Evolutionary conservation across 1,140 invertebrate species (phyloP).

Genomic region (Augochlora pura): DNA sequence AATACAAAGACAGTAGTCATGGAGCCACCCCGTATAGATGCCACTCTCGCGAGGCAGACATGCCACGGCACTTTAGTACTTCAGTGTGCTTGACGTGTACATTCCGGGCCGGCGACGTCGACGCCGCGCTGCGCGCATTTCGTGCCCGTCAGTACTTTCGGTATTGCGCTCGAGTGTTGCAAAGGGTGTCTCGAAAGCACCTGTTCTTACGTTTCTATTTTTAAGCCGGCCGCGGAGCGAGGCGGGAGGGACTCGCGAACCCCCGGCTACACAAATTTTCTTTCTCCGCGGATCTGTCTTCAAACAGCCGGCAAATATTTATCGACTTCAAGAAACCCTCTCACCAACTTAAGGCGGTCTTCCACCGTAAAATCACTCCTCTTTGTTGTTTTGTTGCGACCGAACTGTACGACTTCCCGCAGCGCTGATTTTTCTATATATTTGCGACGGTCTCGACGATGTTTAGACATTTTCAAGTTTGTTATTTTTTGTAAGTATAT

Average conservation of each 20-base stretch:
- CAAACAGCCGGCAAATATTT: too few species aligned
- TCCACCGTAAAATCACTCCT: too few species aligned
- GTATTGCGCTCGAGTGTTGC: conserved; percentile 33
- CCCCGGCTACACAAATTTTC: background rate
- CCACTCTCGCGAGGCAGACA: conserved; percentile 43
- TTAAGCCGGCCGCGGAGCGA: background rate
- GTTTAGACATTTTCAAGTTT: too few species aligned
- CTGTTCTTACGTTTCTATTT: background rate
- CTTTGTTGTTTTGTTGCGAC: too few species aligned
- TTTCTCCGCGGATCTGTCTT: too few species aligned
- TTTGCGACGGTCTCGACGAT: too few species aligned
- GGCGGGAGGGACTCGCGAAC: background rate
- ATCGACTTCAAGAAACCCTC: too few species aligned
- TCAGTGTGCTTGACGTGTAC: conserved; percentile 33
- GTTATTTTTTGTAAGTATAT: too few species aligned
- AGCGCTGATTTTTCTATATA: too few species aligned
- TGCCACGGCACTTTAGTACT: conserved; percentile 55
- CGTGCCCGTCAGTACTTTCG: conserved; percentile 50
- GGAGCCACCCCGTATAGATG: conserved; percentile 36
- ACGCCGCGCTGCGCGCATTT: conserved; percentile 37
- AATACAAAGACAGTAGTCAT: background rate
- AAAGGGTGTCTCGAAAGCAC: conserved; percentile 31
- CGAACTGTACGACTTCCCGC: too few species aligned
- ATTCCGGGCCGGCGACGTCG: conserved; percentile 28
- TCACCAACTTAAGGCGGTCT: too few species aligned